These are phyloP conservation scores for Kryphioiulus occultus DNA, from an alignment of 2,888 invertebrate species.

Conservation along the genomic window DNA sequence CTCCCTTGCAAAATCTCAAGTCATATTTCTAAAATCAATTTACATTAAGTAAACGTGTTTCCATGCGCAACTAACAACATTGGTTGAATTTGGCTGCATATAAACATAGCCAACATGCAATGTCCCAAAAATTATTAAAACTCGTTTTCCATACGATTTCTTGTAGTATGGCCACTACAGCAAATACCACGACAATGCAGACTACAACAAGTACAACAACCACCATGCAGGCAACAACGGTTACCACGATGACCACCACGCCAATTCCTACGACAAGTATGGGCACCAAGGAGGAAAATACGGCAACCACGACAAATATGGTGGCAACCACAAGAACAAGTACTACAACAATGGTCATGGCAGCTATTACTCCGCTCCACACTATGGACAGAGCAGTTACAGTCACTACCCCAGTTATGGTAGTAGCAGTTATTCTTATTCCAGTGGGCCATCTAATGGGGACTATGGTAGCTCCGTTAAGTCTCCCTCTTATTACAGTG, in stretches of 20 bases:
- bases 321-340: conserved; percentile 46
- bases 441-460: background rate
- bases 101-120: too few species aligned
- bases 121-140: too few species aligned
- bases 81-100: too few species aligned
- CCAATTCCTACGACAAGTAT: conserved; percentile 48
- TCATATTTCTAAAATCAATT: too few species aligned
- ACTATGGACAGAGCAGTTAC: background rate
- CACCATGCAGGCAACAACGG: conserved; percentile 17
- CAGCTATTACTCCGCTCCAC: background rate
- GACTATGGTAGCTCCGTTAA: too few species aligned
- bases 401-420: background rate
- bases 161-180: conserved; percentile 37
- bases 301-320: conserved; percentile 44
- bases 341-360: conserved; percentile 30
- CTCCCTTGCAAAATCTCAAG: too few species aligned
- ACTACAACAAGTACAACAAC: conserved; percentile 48
- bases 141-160: too few species aligned
- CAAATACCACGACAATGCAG: conserved; percentile 47
- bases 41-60: too few species aligned
- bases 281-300: conserved; percentile 33
- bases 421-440: background rate
- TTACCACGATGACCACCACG: conserved; percentile 42
- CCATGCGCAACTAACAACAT: too few species aligned
- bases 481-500: background rate